Percentiles rank a stretch among this genome's conserved stretches.
phyloP scores from a whole-genome alignment of 2,113 vertebrate genomes.

The Onychorhynchus coronatus region DNA sequence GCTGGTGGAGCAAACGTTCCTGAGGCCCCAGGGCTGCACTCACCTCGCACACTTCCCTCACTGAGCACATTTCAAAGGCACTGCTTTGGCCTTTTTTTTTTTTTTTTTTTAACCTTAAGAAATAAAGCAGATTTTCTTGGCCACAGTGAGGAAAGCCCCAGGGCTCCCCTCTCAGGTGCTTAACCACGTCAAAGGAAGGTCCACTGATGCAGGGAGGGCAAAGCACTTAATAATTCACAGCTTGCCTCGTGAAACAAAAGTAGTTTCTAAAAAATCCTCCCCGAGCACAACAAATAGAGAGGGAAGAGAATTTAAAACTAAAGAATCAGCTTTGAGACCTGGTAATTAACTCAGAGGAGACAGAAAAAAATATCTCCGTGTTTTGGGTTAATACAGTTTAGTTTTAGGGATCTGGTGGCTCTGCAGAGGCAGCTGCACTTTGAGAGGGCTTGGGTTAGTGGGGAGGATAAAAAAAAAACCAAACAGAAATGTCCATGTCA shows the following conservation, averaged over 20 bases:
- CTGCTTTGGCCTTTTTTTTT: not conserved
- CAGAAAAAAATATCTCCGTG: not conserved
- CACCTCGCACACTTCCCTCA: not conserved
- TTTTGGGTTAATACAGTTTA: not conserved
- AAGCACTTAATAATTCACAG: not conserved
- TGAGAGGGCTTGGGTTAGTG: rapidly evolving
- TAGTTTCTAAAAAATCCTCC: not conserved
- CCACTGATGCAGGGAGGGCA: not conserved
- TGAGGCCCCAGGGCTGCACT: not conserved
- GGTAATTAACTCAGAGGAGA: not conserved
- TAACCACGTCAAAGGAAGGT: not conserved
- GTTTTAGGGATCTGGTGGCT: not conserved
- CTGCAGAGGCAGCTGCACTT: not conserved
- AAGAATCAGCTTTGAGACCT: not conserved
- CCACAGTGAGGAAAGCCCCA: not conserved
- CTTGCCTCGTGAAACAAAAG: not conserved
- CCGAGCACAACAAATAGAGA: not conserved
- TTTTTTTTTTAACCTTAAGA: not conserved
- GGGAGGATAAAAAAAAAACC: not conserved
- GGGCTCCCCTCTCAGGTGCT: not conserved
- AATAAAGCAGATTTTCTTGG: not conserved
- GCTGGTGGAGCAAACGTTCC: not conserved
- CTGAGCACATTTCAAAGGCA: not conserved
- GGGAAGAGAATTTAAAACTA: not conserved
- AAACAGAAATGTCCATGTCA: not conserved